Percentiles rank a stretch among this genome's conserved stretches.
These are phyloP conservation scores for Bombus picipes DNA, from an alignment of 1,140 invertebrate species.

Conservation along the genomic window DNA sequence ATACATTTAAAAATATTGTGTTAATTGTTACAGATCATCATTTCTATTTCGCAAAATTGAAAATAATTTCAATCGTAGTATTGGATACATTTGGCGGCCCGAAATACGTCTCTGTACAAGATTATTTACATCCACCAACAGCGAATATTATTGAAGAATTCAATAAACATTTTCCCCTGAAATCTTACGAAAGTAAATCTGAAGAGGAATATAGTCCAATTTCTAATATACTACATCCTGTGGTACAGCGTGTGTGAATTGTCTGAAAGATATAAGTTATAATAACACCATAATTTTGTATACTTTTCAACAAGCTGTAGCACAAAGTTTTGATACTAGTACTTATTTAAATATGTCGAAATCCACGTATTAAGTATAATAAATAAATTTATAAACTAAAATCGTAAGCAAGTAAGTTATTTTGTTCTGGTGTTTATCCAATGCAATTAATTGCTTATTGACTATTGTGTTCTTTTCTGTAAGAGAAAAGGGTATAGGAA, in stretches of 20 bases:
- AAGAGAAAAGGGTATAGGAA: background rate
- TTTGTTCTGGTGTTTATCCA: background rate
- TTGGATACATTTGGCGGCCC: slow-evolving; percentile 90
- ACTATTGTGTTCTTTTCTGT: background rate
- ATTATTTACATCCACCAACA: slow-evolving; percentile 82
- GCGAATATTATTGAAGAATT: slow-evolving; percentile 36
- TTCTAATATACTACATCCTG: slow-evolving; percentile 20
- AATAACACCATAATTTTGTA: background rate
- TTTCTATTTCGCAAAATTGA: slow-evolving; percentile 89
- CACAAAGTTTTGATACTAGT: background rate
- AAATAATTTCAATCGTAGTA: slow-evolving; percentile 87
- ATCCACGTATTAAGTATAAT: background rate
- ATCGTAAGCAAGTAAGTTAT: background rate
- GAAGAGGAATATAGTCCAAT: background rate
- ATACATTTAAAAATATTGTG: background rate
- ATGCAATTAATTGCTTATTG: background rate
- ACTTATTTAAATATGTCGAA: background rate
- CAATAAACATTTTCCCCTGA: background rate
- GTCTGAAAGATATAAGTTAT: background rate
- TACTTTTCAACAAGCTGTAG: background rate
- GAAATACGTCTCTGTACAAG: slow-evolving; percentile 84
- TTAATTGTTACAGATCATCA: slow-evolving; percentile 85
- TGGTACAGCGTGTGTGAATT: slow-evolving; percentile 19
- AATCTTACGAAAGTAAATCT: background rate
- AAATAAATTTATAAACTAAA: slow-evolving; percentile 1